Evolutionary conservation across 2,888 invertebrate genomes (phyloP), one percentile per base, ranked within the genome.

Genomic region (Orthosia incerta): DNA sequence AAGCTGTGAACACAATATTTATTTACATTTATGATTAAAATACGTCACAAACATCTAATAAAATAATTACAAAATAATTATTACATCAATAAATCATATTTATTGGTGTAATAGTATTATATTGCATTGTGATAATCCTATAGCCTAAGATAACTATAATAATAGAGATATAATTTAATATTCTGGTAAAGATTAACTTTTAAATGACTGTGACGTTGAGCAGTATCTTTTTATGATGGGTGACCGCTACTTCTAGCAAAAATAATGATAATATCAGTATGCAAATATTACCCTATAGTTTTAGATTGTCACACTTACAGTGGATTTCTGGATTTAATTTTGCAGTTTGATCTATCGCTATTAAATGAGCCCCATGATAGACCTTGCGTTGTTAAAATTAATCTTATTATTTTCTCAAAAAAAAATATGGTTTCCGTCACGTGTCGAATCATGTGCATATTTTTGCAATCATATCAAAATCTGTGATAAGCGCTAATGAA

Each of bases 81-180:
- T 59, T 50, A 46, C 16, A 20, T 15, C 61, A 77, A 73, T 80
- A 81, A 77, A 80, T 80, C 67, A 68, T 73, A 82, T 81, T 81
- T 73, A 80, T 81, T 63, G 57, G 48, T 20, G 4, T 66, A 71
- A 62, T 64, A 56, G n/a, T 55, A 68, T 51, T 79, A 48, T 65
- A 62, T 74, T 67, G 51, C 46, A 67, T 78, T 77, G 26, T 55
- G 45, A 78, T 79, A 74, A 79, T 79, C 74, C 56, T 65, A 67
- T 73, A 53, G 60, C 45, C 74, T 64, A 57, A 45, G 55, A 53
- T 70, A 66, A 70, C n/a, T 61, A 67, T 26, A 57, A 31, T 68
- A 55, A 60, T 69, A 72, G 76, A 72, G 68, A 80, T 76, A 80
- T 69, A 59, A 50, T 72, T 66, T 76, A 15, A 60, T 72, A 66